Conservation (phyloP, 2,888 invertebrate genomes). For the Pharmacophagus antenor region DNA sequence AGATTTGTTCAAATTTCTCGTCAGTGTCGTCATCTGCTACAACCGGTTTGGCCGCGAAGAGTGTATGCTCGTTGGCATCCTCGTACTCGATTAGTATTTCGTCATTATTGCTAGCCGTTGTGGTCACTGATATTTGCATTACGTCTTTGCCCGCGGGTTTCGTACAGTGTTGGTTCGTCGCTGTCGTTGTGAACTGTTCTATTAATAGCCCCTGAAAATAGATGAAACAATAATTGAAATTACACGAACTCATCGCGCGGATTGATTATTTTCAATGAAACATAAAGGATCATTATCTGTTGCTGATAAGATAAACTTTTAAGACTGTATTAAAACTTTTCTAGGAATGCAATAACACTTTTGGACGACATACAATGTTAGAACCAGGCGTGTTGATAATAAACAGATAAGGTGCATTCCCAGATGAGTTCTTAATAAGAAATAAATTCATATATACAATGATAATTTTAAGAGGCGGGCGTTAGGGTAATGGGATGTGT, state of each 20-base stretch:
- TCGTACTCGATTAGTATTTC: constrained; percentile 71
- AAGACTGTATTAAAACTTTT: constrained; percentile 15
- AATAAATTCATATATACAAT: constrained; percentile 14
- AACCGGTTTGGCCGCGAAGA: constrained; percentile 63
- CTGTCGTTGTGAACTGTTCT: constrained; percentile 71
- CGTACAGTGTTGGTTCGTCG: constrained; percentile 66
- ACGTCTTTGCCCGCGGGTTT: constrained; percentile 56
- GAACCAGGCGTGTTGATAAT: constrained; percentile 30
- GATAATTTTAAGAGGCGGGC: constrained; percentile 28
- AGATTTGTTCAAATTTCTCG: constrained; percentile 66
- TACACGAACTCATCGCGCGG: no score
- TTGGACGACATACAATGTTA: not conserved
- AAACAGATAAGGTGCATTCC: constrained; percentile 20
- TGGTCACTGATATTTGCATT: constrained; percentile 55
- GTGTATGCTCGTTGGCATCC: constrained; percentile 52
- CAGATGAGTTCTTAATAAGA: constrained; percentile 5
- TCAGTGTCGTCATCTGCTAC: constrained; percentile 65
- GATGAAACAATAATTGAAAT: constrained; percentile 28
- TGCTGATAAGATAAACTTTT: constrained; percentile 13
- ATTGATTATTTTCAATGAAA: not conserved
- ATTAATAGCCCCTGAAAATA: constrained; percentile 75
- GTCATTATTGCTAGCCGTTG: constrained; percentile 52
- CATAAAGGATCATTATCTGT: not conserved
- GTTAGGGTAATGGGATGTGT: constrained; percentile 27
- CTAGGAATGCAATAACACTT: constrained; percentile 1